phyloP scores from a whole-genome alignment of 2,888 invertebrate genomes.

The Acrobasis repandana region DNA sequence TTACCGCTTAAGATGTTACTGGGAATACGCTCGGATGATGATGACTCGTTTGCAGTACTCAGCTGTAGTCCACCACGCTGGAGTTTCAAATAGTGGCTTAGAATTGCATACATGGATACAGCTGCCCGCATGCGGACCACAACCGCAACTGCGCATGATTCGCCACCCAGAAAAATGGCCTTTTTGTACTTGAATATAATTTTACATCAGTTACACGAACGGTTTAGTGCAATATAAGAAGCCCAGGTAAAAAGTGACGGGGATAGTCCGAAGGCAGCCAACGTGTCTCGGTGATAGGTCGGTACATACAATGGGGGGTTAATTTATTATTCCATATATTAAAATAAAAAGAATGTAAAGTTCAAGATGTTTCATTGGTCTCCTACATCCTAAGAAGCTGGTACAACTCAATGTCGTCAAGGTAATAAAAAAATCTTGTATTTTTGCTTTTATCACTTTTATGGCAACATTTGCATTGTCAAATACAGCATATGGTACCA shows the following conservation, averaged over 20 bases:
- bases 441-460: background rate
- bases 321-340: slow-evolving; percentile 80
- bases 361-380: slow-evolving; percentile 63
- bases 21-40: too few species aligned
- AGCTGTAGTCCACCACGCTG: too few species aligned
- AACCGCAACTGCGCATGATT: too few species aligned
- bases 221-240: background rate
- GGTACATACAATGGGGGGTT: slow-evolving; percentile 66
- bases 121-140: too few species aligned
- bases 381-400: slow-evolving; percentile 14
- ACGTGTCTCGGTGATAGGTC: slow-evolving; percentile 73
- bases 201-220: background rate
- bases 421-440: background rate
- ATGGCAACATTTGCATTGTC: too few species aligned
- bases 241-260: slow-evolving; percentile 54
- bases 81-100: too few species aligned
- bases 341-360: slow-evolving; percentile 79
- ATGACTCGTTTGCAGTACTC: too few species aligned
- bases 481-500: too few species aligned
- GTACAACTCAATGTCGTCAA: background rate
- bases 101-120: too few species aligned
- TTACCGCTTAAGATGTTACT: too few species aligned
- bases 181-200: too few species aligned
- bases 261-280: slow-evolving; percentile 62
- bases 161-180: too few species aligned